A percentile compares a stretch with the other conserved stretches of the same genome.
These are phyloP conservation scores for Shinisaurus crocodilurus DNA, from an alignment of 2,113 vertebrate genomes.

Conservation along the genomic window DNA sequence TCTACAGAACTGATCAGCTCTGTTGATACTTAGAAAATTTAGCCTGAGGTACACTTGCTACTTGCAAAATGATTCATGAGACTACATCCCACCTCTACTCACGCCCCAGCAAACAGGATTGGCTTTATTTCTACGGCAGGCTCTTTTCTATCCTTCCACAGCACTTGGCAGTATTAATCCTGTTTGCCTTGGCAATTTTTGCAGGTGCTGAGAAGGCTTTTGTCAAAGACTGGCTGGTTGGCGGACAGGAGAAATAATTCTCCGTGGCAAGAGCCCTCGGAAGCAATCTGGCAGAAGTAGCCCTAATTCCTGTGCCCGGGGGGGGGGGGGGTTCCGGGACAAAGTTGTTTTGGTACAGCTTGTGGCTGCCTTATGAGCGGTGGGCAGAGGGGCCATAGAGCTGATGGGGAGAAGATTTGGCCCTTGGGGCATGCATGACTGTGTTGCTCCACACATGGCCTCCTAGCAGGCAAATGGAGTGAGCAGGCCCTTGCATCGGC, in stretches of 20 bases:
- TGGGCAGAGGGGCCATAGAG: background rate
- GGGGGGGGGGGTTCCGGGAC: background rate
- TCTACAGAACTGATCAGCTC: background rate
- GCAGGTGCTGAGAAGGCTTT: constrained; percentile 1
- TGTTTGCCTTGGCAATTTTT: background rate
- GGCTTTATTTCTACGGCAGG: background rate
- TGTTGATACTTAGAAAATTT: background rate
- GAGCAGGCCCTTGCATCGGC: background rate
- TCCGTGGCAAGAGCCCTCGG: background rate
- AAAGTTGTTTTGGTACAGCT: background rate
- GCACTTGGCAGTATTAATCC: background rate
- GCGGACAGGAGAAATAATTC: constrained; percentile 22
- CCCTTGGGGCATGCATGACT: background rate
- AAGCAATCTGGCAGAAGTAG: background rate
- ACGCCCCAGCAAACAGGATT: background rate
- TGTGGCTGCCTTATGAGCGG: background rate
- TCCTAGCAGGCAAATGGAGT: background rate
- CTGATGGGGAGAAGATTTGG: no score
- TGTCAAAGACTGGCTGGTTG: constrained; percentile 19
- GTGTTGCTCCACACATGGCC: background rate
- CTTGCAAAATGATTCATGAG: background rate
- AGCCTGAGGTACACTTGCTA: background rate
- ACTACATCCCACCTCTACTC: background rate
- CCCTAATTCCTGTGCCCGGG: background rate
- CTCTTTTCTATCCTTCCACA: background rate